phyloP scores from a whole-genome alignment of 2,797 vertebrate genomes.

The Hydrophis major region DNA sequence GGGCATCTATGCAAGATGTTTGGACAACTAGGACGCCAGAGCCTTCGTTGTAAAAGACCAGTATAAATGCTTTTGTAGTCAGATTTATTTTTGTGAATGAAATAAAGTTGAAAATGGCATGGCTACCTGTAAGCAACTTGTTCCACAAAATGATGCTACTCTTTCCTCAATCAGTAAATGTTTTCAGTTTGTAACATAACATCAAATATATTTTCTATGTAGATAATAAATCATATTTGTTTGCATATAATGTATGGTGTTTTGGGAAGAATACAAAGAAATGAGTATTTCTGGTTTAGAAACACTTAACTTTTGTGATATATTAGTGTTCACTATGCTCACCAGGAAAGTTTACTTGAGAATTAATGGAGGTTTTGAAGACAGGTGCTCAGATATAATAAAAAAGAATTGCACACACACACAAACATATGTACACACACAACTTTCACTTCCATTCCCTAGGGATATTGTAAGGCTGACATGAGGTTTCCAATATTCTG shows the following conservation, averaged over 20 bases:
- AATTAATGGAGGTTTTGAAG: conserved; percentile 41
- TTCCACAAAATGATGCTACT: neutral
- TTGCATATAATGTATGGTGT: conserved; percentile 11
- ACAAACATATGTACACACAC: neutral
- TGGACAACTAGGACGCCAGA: conserved; percentile 2
- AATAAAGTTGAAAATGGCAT: neutral
- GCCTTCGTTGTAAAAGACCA: neutral
- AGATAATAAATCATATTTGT: conserved; percentile 32
- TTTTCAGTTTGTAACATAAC: conserved; percentile 25
- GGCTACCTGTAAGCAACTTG: neutral
- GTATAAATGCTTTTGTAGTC: neutral
- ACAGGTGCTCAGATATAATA: conserved; percentile 1
- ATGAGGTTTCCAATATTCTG: neutral
- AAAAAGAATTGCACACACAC: conserved; percentile 14
- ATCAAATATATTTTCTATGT: conserved; percentile 39
- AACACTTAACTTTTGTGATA: conserved; percentile 11
- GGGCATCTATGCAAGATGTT: neutral
- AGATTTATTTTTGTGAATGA: neutral
- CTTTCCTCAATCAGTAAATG: conserved; percentile 5
- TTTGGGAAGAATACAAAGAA: neutral
- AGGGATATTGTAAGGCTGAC: neutral
- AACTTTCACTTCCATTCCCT: neutral
- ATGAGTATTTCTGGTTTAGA: conserved; percentile 21
- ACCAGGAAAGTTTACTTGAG: conserved; percentile 25
- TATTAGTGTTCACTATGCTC: neutral